Conservation (phyloP, 2,797 vertebrate genomes). For the Xiphophorus birchmanni region DNA sequence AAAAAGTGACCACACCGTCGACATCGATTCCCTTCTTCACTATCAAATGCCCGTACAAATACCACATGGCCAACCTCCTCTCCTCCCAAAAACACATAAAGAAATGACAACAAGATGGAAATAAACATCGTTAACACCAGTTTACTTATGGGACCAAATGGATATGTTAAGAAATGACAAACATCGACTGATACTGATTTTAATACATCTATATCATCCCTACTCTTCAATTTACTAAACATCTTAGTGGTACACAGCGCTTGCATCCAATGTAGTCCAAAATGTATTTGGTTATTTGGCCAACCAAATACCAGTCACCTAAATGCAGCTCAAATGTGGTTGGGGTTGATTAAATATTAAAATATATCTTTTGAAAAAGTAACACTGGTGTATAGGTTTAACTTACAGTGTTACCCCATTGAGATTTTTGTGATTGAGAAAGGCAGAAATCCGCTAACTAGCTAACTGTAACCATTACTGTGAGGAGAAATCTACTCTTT, state of each 20-base stretch:
- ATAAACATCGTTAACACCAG: background rate
- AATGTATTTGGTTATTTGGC: background rate
- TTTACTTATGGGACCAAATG: background rate
- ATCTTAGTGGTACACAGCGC: background rate
- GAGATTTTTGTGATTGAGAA: background rate
- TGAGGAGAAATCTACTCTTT: background rate
- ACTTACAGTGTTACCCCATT: background rate
- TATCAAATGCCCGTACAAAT: background rate
- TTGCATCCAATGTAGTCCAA: too few relatives aligned
- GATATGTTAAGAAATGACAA: background rate
- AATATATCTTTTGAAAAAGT: background rate
- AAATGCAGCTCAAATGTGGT: background rate
- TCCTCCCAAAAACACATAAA: background rate
- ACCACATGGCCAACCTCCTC: background rate
- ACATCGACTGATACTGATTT: background rate
- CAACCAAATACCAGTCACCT: background rate
- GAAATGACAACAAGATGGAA: background rate
- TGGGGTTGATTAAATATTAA: background rate
- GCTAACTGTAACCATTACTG: background rate
- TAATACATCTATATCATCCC: background rate
- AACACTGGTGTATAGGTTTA: background rate
- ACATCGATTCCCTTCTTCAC: background rate
- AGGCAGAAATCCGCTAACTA: background rate
- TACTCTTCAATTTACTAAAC: background rate
- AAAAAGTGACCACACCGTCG: background rate